A percentile compares a stretch with the other conserved stretches of the same genome.
phyloP scores from a whole-genome alignment of 2,797 vertebrate genomes.

The Apodemus agrarius region DNA sequence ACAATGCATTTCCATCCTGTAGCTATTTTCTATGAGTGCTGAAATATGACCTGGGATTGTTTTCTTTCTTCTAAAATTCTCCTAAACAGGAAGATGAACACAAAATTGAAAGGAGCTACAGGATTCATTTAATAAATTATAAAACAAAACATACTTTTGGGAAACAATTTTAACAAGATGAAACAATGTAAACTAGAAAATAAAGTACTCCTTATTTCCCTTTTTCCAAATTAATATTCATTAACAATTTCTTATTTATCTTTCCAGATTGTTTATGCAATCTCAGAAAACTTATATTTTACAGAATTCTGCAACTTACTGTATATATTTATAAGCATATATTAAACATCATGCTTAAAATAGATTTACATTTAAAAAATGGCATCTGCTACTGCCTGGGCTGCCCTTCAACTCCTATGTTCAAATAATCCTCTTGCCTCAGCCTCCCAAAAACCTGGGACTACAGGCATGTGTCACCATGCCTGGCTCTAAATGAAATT shows the following conservation, averaged over 20 bases:
- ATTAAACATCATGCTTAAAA: neutral
- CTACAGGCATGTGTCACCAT: neutral
- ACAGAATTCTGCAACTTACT: neutral
- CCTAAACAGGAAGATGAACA: neutral
- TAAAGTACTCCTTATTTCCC: neutral
- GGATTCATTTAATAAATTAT: slow-evolving; percentile 3
- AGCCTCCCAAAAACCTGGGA: neutral
- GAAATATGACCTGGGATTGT: neutral
- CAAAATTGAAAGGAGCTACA: neutral
- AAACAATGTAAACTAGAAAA: neutral
- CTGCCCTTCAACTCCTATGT: neutral
- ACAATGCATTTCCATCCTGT: neutral
- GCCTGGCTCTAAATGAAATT: neutral
- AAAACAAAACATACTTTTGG: neutral
- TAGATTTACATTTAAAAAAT: neutral
- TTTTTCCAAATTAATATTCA: neutral
- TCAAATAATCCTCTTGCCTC: neutral
- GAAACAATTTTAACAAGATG: slow-evolving; percentile 20
- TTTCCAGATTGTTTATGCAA: slow-evolving; percentile 19
- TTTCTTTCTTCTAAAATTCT: slow-evolving; percentile 16
- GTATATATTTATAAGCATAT: neutral
- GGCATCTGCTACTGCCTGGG: neutral
- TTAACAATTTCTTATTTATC: neutral
- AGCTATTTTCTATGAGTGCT: neutral
- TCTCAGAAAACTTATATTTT: neutral